Evolutionary conservation across 2,797 vertebrate genomes (phyloP).

Genomic region (Sebastes cheni): DNA sequence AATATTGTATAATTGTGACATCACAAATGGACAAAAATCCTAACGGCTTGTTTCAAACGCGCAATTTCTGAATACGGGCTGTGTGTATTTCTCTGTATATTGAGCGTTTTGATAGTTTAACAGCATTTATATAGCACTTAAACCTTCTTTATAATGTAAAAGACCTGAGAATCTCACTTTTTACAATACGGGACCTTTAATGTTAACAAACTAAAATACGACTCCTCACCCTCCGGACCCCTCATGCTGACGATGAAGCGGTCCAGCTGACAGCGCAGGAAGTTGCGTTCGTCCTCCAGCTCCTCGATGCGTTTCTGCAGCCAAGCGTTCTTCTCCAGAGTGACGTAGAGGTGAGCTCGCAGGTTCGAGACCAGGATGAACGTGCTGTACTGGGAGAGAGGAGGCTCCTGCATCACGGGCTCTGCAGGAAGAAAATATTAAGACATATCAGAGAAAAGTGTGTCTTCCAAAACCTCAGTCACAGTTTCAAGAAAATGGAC

Average conservation of each 20-base stretch:
- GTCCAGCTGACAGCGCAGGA: slow-evolving; percentile 89
- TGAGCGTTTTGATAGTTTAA: no score
- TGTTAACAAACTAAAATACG: background rate
- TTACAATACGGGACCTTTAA: no score
- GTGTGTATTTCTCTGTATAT: no score
- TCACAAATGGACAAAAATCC: no score
- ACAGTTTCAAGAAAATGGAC: background rate
- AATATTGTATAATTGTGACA: no score
- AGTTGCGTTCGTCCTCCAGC: slow-evolving; percentile 91
- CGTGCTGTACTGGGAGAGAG: slow-evolving; percentile 74
- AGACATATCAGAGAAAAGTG: background rate
- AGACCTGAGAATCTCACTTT: no score
- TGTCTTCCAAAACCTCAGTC: background rate
- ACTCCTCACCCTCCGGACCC: slow-evolving; percentile 59
- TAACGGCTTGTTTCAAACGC: no score
- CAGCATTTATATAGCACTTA: no score
- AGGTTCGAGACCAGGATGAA: slow-evolving; percentile 86
- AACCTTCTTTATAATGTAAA: no score
- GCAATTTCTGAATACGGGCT: no score
- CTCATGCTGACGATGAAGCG: slow-evolving; percentile 88
- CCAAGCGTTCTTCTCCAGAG: slow-evolving; percentile 91
- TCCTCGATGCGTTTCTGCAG: slow-evolving; percentile 91
- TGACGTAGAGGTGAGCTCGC: slow-evolving; percentile 87
- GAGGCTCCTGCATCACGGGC: slow-evolving; percentile 53
- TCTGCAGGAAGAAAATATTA: slow-evolving; percentile 48